phyloP scores from a whole-genome alignment of 2,888 invertebrate genomes.

The Drosophila tanythrix region DNA sequence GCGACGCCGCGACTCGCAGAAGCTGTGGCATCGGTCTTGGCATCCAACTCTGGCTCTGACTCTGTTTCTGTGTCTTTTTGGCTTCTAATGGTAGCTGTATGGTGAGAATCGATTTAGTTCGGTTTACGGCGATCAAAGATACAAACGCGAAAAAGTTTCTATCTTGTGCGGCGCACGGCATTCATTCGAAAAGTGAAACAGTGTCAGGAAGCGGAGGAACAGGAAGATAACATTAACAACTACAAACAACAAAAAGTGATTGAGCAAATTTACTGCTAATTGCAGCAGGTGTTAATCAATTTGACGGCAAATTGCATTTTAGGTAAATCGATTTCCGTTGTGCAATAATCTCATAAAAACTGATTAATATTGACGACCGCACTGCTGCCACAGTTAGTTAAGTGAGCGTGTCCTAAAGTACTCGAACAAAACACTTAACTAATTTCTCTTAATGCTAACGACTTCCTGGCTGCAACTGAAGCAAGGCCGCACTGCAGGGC shows the following conservation, averaged over 20 bases:
- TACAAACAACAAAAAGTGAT: slow-evolving; percentile 5
- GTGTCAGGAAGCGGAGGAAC: slow-evolving; percentile 28
- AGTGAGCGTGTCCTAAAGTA: slow-evolving; percentile 63
- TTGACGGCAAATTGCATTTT: slow-evolving; percentile 44
- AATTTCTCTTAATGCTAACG: slow-evolving; percentile 49
- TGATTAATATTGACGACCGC: slow-evolving; percentile 47
- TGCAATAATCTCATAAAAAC: slow-evolving; percentile 36
- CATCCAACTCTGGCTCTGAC: slow-evolving; percentile 8
- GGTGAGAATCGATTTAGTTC: slow-evolving; percentile 85
- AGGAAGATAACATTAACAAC: slow-evolving; percentile 2
- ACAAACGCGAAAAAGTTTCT: slow-evolving; percentile 84
- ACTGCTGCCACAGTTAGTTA: slow-evolving; percentile 53
- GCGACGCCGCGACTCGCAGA: slow-evolving; percentile 48
- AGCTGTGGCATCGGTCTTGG: slow-evolving; percentile 59
- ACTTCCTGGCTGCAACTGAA: slow-evolving; percentile 55
- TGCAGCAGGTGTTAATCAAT: slow-evolving; percentile 56
- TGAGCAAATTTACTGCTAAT: slow-evolving; percentile 36
- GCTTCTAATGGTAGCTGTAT: slow-evolving; percentile 84
- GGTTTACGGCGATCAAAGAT: slow-evolving; percentile 83
- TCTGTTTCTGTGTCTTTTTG: slow-evolving; percentile 62
- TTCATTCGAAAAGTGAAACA: slow-evolving; percentile 37
- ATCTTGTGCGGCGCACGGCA: slow-evolving; percentile 59
- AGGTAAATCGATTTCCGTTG: slow-evolving; percentile 69
- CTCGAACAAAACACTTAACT: slow-evolving; percentile 34
- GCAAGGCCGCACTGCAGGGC: slow-evolving; percentile 8